phyloP scores from a whole-genome alignment of 2,113 vertebrate genomes.

The Nothoprocta pentlandii region DNA sequence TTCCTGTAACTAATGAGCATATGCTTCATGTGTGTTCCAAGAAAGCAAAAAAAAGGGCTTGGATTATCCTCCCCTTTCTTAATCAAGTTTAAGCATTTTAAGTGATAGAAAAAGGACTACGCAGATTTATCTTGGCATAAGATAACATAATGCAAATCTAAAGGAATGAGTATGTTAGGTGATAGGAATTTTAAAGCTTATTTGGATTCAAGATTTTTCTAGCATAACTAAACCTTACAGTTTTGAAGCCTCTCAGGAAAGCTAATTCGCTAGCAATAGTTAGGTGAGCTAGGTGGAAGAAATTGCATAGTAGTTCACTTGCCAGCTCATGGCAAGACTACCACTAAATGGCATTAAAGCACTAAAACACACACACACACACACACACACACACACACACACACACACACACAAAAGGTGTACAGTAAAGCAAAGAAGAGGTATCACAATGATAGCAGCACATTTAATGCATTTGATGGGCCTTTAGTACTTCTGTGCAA shows the following conservation, averaged over 20 bases:
- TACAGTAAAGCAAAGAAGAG: not conserved
- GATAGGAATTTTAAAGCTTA: not conserved
- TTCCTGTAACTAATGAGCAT: conserved; percentile 74
- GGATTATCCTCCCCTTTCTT: not conserved
- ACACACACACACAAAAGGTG: not conserved
- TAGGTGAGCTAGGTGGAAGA: not conserved
- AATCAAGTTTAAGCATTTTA: not conserved
- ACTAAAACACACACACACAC: not conserved
- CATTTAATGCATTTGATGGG: not conserved
- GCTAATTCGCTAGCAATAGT: not conserved
- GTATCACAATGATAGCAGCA: not conserved
- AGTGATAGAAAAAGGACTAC: not conserved
- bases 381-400: too few species aligned
- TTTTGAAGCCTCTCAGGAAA: not conserved
- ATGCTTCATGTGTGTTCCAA: conserved; percentile 59
- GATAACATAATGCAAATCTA: not conserved
- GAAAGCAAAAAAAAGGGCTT: not conserved
- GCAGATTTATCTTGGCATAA: not conserved
- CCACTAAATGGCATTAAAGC: not conserved
- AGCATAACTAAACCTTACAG: conserved; percentile 14
- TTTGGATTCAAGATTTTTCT: conserved; percentile 1
- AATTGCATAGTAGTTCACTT: not conserved
- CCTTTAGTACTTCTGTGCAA: not conserved
- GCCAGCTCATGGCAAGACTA: not conserved
- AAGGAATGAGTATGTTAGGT: not conserved